Base-by-base conservation (phyloP, 2,888 invertebrate genomes). In the Chymomyza amoena region DNA sequence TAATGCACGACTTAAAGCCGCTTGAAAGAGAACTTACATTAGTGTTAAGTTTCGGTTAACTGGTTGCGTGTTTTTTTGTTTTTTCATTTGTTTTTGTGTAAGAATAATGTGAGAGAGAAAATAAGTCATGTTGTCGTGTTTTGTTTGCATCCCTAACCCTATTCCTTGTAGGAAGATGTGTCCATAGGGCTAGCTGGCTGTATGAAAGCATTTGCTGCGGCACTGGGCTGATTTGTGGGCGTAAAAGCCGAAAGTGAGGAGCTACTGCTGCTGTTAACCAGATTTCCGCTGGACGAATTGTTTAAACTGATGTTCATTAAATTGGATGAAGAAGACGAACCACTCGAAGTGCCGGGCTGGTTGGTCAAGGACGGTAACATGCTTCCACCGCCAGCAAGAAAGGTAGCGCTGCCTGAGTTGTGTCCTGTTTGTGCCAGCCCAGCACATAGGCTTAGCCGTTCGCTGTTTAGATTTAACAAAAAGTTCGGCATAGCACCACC, bases 111-210 rank as follows among this genome's bases (percentile, higher is more conserved):
- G 39, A 61, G 61, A 72, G 59, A 25, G 36, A 28, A 45, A 15
- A 45, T 61, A 75, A 68, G 74, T 66, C 57, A 75, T 73, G 68
- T 73, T 75, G 75, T 63, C 18, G 56, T 64, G 18, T 16, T 61
- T n/a, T 52, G 60, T 50, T 60, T 61, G 54, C 61, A 13, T 7
- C 15, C 68, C 70, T 54, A 64, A 18, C 18, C 52, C 87, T 93
- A 94, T 89, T 94, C 94, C 90, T 93, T 94, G 81, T 93, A 93
- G 72, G 92, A 90, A 72, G 95, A 94, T 67, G 95, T 95, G 92
- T 95, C 95, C 95, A 95, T 95, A 64, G 95, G 95, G 93, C 95
- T 95, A 90, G 95, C 94, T 73, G 95, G 94, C 91, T 93, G 95
- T 64, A 92, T 90, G 74, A 93, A 92, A 50, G 90, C 88, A 73